Evolutionary conservation across 2,797 vertebrate genomes (phyloP).

Genomic region (Urophycis tenuis): DNA sequence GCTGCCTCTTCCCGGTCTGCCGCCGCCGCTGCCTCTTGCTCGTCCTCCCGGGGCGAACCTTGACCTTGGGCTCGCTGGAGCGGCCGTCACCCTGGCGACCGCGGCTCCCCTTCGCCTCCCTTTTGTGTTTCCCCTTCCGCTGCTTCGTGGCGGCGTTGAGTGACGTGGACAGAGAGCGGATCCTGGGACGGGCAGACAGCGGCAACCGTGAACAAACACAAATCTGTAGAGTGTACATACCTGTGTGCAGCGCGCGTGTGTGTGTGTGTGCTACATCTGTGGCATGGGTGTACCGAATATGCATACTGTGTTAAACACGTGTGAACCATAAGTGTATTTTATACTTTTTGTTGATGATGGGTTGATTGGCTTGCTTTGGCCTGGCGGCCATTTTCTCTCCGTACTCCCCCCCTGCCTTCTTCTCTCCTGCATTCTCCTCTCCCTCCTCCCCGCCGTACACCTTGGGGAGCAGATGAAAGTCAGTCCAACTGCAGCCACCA

Average conservation of each 20-base stretch:
- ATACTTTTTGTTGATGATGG: slow-evolving; percentile 87
- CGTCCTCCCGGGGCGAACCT: slow-evolving; percentile 66
- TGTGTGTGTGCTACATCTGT: neutral
- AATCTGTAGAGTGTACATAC: neutral
- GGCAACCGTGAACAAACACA: neutral
- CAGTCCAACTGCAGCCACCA: slow-evolving; percentile 8
- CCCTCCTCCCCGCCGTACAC: slow-evolving; percentile 29
- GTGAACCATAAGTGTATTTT: neutral
- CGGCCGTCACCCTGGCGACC: slow-evolving; percentile 51
- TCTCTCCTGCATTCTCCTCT: slow-evolving; percentile 41
- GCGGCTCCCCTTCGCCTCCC: slow-evolving; percentile 51
- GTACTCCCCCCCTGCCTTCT: slow-evolving; percentile 26
- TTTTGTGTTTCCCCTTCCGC: slow-evolving; percentile 66
- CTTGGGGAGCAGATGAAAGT: slow-evolving; percentile 40
- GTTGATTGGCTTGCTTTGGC: slow-evolving; percentile 80
- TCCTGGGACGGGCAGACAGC: slow-evolving; percentile 45
- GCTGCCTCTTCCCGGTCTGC: slow-evolving; percentile 64
- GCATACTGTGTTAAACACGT: neutral
- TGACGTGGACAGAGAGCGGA: slow-evolving; percentile 67
- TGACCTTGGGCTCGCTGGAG: slow-evolving; percentile 55
- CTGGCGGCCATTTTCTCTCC: slow-evolving; percentile 49
- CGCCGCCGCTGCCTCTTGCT: slow-evolving; percentile 79
- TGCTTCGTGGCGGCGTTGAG: slow-evolving; percentile 73
- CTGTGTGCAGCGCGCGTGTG: neutral
- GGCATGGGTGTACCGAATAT: no score